Evolutionary conservation across 2,797 vertebrate species (phyloP).

Genomic region (Scomberomorus guttatus): DNA sequence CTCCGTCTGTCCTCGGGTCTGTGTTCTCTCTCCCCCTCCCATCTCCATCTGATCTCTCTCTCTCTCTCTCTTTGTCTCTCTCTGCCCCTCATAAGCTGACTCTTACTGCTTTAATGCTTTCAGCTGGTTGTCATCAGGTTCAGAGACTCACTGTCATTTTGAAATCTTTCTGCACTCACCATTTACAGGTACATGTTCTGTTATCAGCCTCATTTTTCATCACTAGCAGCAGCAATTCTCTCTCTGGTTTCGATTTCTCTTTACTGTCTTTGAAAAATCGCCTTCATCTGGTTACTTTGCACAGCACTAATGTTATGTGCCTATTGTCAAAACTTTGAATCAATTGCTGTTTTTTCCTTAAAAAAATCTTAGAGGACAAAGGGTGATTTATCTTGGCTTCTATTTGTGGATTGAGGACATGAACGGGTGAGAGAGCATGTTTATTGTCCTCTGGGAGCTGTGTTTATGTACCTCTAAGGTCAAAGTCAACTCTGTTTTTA

Average conservation of each 20-base stretch:
- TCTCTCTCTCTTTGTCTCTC: slow-evolving; percentile 13
- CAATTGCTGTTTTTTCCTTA: neutral
- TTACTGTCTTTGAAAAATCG: neutral
- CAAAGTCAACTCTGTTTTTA: slow-evolving; percentile 22
- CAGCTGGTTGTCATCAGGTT: slow-evolving; percentile 62
- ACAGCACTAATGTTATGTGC: neutral
- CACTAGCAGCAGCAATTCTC: neutral
- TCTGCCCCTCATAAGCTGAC: neutral
- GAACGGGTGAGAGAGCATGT: neutral
- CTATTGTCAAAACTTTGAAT: neutral
- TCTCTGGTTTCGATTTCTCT: neutral
- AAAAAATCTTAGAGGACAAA: neutral
- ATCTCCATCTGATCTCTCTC: slow-evolving; percentile 16
- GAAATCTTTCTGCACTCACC: neutral
- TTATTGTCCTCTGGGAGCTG: slow-evolving; percentile 1
- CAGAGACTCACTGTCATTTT: slow-evolving; percentile 11
- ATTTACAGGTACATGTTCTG: slow-evolving; percentile 2
- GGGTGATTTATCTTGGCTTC: slow-evolving; percentile 8
- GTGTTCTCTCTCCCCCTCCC: slow-evolving; percentile 28
- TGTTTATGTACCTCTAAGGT: slow-evolving; percentile 17
- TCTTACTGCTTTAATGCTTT: slow-evolving; percentile 18
- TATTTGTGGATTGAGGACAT: neutral
- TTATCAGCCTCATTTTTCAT: neutral
- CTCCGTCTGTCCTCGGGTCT: slow-evolving; percentile 8
- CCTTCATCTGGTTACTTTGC: neutral